These are phyloP conservation scores for Cantharis lateralis DNA, from an alignment of 2,888 invertebrate species.

Conservation along the genomic window DNA sequence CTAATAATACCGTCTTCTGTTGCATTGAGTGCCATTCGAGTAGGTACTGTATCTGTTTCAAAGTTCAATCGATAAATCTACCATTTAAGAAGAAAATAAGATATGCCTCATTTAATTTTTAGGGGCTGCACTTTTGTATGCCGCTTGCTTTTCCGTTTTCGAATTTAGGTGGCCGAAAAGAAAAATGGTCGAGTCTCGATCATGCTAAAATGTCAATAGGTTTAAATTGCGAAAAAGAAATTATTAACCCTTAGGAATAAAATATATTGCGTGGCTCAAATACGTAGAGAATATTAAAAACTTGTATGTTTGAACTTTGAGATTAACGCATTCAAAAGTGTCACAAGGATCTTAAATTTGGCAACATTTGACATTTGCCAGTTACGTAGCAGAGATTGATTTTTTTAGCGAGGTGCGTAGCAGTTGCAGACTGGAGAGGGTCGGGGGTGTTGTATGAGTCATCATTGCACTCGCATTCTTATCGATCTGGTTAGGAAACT, in stretches of 20 bases:
- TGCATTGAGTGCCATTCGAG: neutral
- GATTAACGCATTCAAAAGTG: neutral
- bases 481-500: constrained; percentile 48
- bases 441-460: constrained; percentile 53
- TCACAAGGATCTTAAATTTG: constrained; percentile 46
- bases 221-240: neutral
- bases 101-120: constrained; percentile 2
- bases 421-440: constrained; percentile 38
- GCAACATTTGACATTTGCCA: constrained; percentile 55
- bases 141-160: neutral
- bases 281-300: neutral
- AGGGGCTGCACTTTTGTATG: neutral
- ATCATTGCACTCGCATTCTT: constrained; percentile 57
- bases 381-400: constrained; percentile 51
- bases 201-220: neutral
- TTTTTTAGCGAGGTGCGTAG: constrained; percentile 46
- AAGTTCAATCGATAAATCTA: neutral
- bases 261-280: neutral
- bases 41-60: neutral
- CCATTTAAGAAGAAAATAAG: constrained; percentile 2
- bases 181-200: neutral
- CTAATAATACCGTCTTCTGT: neutral
- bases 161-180: neutral
- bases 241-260: neutral
- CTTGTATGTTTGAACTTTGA: neutral